Evolutionary conservation across 2,113 vertebrate genomes (phyloP), one percentile per base, ranked within the genome.

Genomic region (Coturnix japonica): DNA sequence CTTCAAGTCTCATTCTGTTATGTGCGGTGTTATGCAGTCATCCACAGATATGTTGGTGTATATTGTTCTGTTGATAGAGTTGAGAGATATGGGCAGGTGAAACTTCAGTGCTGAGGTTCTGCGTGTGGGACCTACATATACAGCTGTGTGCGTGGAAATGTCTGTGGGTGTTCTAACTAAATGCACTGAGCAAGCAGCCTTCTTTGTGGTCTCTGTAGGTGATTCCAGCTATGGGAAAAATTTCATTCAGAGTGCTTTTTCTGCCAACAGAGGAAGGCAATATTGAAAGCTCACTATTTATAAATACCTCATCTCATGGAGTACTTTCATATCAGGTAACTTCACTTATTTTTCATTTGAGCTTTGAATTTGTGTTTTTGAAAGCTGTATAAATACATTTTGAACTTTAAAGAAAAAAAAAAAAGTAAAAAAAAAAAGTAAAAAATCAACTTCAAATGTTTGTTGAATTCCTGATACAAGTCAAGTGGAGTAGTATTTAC

Each of bases 271-370:
- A 99, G 97, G 98, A 99, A 97, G 99, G 99, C 97, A 99, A 91
- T 96, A 96, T 98, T 96, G 99, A 99, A 98, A 99, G 98, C 95
- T 98, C 98, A 86, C 98, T 99, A 99, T 99, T 99, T 99, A 99
- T 99, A 98, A 99, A 99, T 98, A 99, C 99, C 95, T 99, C 99
- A 63, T 98, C 98, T 90, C 97, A 99, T 61, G 99, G 99, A 95
- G 91, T 99, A 83, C 97, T 99, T 95, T 98, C 98, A 74, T 99
- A 99, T 97, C 99, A 98, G 95, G 98, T 98, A 91, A 97, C 94
- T 95, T 41, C 31, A 33, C 7, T 67, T 56, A n/a, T 23, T 81
- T 95, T 56, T 91, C 77, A 78, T 8, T 41, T 44, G 26, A n/a
- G 3, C 33, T 93, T 61, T 91, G 35, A 15, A 73, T 81, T 87